Evolutionary conservation across 2,113 vertebrate genomes (phyloP).

Genomic region (Hemiprocne comata): DNA sequence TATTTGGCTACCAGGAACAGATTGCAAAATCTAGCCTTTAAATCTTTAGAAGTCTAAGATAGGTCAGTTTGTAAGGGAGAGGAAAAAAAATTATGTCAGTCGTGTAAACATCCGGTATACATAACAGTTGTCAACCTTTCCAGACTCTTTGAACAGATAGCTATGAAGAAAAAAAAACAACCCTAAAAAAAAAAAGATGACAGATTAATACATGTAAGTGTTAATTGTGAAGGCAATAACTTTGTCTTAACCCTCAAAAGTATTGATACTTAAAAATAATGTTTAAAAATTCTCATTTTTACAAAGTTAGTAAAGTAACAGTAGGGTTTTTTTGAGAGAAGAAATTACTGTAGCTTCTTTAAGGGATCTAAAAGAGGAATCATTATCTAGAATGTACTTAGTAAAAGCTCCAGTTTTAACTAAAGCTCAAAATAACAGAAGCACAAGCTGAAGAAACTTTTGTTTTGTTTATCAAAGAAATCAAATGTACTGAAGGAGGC

Average conservation of each 20-base stretch:
- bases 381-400: background rate
- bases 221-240: background rate
- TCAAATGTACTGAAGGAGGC: background rate
- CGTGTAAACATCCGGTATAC: background rate
- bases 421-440: background rate
- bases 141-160: background rate
- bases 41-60: background rate
- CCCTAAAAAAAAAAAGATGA: background rate
- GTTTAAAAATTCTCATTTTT: background rate
- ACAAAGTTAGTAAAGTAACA: background rate
- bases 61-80: background rate
- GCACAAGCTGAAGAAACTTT: background rate
- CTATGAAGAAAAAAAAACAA: background rate
- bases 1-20: background rate
- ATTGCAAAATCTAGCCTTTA: background rate
- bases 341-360: background rate
- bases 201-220: background rate
- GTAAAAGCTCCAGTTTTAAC: background rate
- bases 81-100: background rate
- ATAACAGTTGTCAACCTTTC: background rate
- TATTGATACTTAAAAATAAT: background rate
- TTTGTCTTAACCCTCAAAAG: background rate
- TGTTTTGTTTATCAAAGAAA: background rate
- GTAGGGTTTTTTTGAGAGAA: background rate
- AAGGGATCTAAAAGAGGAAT: background rate